A percentile compares a stretch with the other conserved stretches of the same genome.
Evolutionary conservation across 2,797 vertebrate genomes (phyloP).

Genomic region (Enteromius argenteus): DNA sequence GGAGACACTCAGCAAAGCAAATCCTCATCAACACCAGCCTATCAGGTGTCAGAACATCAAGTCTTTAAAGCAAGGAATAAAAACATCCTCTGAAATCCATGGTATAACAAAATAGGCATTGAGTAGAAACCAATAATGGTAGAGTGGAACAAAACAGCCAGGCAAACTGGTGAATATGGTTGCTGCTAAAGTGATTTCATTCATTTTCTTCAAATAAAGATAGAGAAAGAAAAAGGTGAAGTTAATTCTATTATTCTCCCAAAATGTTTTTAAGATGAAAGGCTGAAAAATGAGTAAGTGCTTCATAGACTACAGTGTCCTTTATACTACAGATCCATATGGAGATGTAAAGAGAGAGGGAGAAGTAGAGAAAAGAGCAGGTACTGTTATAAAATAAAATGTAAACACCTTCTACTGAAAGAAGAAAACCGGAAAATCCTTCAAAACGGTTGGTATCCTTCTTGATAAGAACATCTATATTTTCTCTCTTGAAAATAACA

Average conservation of each 20-base stretch:
- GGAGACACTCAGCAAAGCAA: constrained; percentile 45
- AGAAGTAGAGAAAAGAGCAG: not conserved
- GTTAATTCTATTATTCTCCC: constrained; percentile 22
- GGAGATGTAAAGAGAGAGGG: constrained; percentile 55
- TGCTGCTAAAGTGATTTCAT: constrained; percentile 44
- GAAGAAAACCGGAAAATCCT: constrained; percentile 9
- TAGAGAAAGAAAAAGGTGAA: not conserved
- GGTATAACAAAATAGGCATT: constrained; percentile 25
- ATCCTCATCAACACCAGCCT: constrained; percentile 21
- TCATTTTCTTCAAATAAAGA: constrained; percentile 12
- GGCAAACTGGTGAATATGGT: constrained; percentile 49
- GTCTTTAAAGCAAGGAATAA: constrained; percentile 24
- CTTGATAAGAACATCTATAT: constrained; percentile 24
- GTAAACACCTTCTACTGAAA: not conserved
- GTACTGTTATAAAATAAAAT: constrained; percentile 17
- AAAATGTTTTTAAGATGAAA: constrained; percentile 17
- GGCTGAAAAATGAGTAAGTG: constrained; percentile 55
- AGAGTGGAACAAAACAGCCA: constrained; percentile 15
- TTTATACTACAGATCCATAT: constrained; percentile 48
- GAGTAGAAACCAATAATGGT: constrained; percentile 20
- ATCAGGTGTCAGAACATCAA: constrained; percentile 27
- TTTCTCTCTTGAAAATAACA: constrained; percentile 61
- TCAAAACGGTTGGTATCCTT: not conserved
- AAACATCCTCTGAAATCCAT: constrained; percentile 20
- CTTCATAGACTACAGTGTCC: constrained; percentile 56